Conservation (phyloP, 2,113 vertebrate species). For the Daubentonia madagascariensis region DNA sequence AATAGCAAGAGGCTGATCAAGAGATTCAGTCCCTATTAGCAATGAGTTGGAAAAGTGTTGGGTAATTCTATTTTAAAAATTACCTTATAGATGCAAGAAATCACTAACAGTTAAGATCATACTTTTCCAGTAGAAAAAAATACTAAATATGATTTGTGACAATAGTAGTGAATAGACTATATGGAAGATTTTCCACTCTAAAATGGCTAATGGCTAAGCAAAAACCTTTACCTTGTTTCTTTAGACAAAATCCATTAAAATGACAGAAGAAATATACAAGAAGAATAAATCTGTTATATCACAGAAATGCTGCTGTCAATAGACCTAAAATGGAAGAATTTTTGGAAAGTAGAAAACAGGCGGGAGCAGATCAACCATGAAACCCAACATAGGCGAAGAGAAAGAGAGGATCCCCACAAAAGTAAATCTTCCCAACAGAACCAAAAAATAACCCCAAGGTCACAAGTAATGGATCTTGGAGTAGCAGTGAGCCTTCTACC, state of each 20-base stretch:
- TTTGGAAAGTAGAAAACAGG: neutral
- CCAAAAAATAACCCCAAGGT: neutral
- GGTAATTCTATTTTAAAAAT: constrained; percentile 1
- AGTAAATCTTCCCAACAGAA: neutral
- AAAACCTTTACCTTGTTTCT: neutral
- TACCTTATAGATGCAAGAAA: neutral
- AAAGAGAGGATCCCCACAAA: neutral
- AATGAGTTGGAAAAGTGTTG: neutral
- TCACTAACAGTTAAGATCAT: neutral
- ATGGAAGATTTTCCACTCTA: neutral
- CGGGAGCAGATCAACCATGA: neutral
- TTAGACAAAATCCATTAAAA: neutral
- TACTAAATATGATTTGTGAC: neutral
- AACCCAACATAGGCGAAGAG: neutral
- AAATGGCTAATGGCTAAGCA: neutral
- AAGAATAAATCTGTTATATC: neutral
- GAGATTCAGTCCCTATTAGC: neutral
- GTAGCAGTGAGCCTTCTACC: neutral
- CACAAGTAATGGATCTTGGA: neutral
- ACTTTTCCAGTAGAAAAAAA: neutral
- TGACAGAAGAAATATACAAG: neutral
- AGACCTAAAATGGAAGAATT: neutral
- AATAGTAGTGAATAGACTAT: neutral
- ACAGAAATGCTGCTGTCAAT: neutral
- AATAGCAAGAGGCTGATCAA: neutral